phyloP scores from a whole-genome alignment of 2,888 invertebrate genomes.

The Baronia brevicornis region DNA sequence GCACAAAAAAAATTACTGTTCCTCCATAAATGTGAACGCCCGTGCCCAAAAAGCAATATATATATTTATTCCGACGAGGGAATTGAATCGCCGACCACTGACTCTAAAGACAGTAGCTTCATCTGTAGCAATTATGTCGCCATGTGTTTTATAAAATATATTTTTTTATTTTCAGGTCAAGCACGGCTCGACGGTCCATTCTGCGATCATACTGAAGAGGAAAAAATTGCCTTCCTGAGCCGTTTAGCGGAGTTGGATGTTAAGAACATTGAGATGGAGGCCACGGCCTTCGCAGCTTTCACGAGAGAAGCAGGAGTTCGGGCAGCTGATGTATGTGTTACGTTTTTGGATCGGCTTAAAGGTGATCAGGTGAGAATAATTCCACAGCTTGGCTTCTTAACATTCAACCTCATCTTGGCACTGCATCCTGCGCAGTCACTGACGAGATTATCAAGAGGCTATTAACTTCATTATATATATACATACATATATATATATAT shows the following conservation, averaged over 20 bases:
- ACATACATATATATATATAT: too few species aligned
- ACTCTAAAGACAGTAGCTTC: too few species aligned
- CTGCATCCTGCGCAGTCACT: too few species aligned
- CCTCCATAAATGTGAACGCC: too few species aligned
- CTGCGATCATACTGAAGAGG: constrained; percentile 78
- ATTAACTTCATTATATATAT: too few species aligned
- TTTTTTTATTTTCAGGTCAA: constrained; percentile 74
- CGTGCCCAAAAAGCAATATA: too few species aligned
- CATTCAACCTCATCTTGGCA: too few species aligned
- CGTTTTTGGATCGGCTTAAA: constrained; percentile 79
- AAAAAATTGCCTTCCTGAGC: constrained; percentile 78
- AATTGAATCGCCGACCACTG: too few species aligned
- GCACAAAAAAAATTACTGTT: too few species aligned
- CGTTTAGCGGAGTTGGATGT: constrained; percentile 73
- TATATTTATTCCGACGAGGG: too few species aligned
- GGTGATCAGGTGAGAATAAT: constrained; percentile 78
- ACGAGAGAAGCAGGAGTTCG: constrained; percentile 78
- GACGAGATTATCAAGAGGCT: too few species aligned
- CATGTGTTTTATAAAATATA: neutral
- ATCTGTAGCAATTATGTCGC: neutral
- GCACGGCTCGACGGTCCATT: constrained; percentile 85
- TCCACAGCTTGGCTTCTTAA: neutral
- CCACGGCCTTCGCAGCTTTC: constrained; percentile 81
- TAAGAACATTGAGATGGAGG: constrained; percentile 88
- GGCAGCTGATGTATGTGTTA: constrained; percentile 82